Base-by-base conservation (phyloP, 2,888 invertebrate species). In the Petrolisthes manimaculis region DNA sequence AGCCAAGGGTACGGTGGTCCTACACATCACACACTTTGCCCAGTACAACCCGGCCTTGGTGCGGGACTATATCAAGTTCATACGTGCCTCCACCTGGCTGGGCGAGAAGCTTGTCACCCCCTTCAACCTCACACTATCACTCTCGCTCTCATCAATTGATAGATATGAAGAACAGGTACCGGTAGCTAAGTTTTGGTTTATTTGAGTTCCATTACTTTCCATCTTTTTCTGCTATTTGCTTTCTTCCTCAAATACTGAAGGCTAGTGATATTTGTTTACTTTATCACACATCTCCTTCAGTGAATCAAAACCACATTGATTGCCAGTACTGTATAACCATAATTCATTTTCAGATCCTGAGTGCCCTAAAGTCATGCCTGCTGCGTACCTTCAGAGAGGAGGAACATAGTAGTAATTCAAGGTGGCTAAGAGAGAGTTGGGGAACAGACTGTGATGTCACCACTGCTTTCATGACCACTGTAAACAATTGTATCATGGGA, bases 1-100 rank as follows among this genome's bases (percentile, higher is more conserved):
- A 69, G 90, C 91, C 12, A 88, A 89, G 51, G 89, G 90, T 24
- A 91, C 91, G 8, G 90, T 90, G 67, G 90, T 91, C 53, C 86
- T 89, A 37, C 91, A 91, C 75, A 54, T 91, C 37, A 91, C 91
- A 4, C 89, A 91, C 78, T 78, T 88, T 82, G 90, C 91, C 67
- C 83, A 87, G 79, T 86, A 86, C 54, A 88, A 90, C 77, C 81
- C 89, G 12, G 77, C 75, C 18, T 67, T 91, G 78, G 90, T 90
- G 53, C 78, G 80, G 51, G 91, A 91, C 56, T 89, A 85, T 78
- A 79, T 89, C 51, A 90, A 89, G 80, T 83, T 87, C n/a, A 69
- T 90, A 4, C 84, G 71, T 53, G 83, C 85, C 37, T 83, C 90
- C 9, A 88, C 67, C 9, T 89, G 89, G 89, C 84, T 89, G 12